Conservation (phyloP, 2,797 vertebrate species). For the Florisuga fusca region DNA sequence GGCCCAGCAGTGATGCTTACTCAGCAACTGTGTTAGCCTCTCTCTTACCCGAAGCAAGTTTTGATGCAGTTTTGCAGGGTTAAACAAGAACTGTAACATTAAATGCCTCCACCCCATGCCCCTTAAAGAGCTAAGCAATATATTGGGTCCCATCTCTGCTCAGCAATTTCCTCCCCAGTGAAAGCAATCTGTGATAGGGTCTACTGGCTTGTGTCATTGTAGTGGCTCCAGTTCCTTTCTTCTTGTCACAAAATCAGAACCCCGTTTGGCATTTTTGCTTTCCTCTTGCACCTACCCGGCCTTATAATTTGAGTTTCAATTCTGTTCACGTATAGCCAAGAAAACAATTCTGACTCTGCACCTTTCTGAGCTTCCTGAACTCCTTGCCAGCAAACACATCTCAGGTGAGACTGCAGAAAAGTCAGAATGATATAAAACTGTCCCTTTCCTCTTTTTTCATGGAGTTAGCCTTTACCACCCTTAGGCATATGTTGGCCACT, state of each 20-base stretch:
- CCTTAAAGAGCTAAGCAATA: neutral
- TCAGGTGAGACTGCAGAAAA: neutral
- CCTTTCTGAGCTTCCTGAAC: neutral
- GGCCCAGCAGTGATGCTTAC: neutral
- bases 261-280: neutral
- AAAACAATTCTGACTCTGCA: neutral
- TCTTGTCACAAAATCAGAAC: neutral
- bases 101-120: neutral
- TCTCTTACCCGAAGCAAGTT: slow-evolving; percentile 5
- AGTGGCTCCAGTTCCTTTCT: neutral
- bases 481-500: neutral
- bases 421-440: neutral
- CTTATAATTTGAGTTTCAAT: neutral
- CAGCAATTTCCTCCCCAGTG: neutral
- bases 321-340: neutral
- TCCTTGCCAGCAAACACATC: neutral
- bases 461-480: neutral
- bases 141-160: neutral
- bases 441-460: neutral
- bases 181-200: neutral
- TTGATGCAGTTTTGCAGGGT: slow-evolving; percentile 25
- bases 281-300: neutral
- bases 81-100: neutral
- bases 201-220: neutral
- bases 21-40: neutral